Evolutionary conservation across 2,113 vertebrate species (phyloP).

Genomic region (Capra hircus): DNA sequence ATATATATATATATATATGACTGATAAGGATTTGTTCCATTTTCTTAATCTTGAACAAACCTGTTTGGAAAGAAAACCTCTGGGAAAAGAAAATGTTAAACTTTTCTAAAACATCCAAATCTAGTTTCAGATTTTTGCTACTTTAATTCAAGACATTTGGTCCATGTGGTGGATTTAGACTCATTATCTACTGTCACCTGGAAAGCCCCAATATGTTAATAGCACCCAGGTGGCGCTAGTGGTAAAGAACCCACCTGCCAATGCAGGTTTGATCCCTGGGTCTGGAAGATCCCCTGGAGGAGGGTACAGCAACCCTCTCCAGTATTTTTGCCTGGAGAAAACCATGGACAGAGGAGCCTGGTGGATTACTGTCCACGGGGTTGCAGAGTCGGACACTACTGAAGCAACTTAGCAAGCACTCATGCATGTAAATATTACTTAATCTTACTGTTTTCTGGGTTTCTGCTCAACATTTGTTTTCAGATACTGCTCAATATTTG

Average conservation of each 20-base stretch:
- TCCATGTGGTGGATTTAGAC: neutral
- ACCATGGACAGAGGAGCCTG: neutral
- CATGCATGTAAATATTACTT: constrained; percentile 31
- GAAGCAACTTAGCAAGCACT: neutral
- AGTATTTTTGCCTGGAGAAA: neutral
- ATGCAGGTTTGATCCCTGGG: neutral
- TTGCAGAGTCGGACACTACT: neutral
- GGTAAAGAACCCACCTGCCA: neutral
- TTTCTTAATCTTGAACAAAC: constrained; percentile 48
- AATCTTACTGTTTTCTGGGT: neutral
- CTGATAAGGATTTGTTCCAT: constrained; percentile 21
- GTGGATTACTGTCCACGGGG: rapidly evolving
- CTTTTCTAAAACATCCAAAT: neutral
- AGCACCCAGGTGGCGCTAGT: neutral
- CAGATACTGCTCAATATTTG: neutral
- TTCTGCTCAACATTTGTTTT: constrained; percentile 17
- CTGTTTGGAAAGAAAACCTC: neutral
- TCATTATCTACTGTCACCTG: neutral
- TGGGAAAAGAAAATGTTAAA: constrained; percentile 14
- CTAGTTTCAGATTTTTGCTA: neutral
- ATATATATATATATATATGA: neutral
- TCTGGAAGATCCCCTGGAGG: neutral
- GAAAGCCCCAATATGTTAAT: neutral
- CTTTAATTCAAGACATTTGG: constrained; percentile 63
- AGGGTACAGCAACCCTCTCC: neutral